Conservation (phyloP, 2,113 vertebrate species). For the Stigmatopora nigra region DNA sequence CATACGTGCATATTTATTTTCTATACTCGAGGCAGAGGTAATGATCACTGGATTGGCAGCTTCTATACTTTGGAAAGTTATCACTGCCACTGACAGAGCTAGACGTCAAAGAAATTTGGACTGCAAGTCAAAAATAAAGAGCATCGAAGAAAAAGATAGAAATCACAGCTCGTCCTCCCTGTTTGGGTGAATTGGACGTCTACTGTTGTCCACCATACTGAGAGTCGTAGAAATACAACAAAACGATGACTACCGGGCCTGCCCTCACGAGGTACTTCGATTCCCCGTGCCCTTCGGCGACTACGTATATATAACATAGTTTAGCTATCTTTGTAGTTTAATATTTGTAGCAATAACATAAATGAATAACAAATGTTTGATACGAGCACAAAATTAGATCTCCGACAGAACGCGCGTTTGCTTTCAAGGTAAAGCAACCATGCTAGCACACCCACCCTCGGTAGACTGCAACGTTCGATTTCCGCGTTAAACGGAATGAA, state of each 20-base stretch:
- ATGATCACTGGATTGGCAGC: no score
- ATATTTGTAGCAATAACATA: no score
- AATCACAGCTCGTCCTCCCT: no score
- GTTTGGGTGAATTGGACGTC: no score
- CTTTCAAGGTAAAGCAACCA: constrained; percentile 13
- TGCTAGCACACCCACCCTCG: constrained; percentile 13
- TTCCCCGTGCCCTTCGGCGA: not conserved
- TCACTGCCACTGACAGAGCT: no score
- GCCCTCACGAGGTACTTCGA: not conserved
- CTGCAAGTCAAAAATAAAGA: no score
- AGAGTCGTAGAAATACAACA: not conserved
- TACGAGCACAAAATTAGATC: not conserved
- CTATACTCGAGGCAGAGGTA: no score
- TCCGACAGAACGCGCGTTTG: not conserved
- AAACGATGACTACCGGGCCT: not conserved
- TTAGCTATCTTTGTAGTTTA: not conserved
- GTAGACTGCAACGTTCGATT: not conserved
- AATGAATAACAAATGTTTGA: accelerated
- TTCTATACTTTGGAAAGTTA: no score
- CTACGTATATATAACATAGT: not conserved
- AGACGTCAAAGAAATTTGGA: no score
- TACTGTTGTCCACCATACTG: no score
- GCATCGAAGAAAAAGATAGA: no score
- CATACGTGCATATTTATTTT: no score
- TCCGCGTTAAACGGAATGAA: not conserved